Base-by-base conservation (phyloP, 2,113 vertebrate genomes). In the Calypte anna region DNA sequence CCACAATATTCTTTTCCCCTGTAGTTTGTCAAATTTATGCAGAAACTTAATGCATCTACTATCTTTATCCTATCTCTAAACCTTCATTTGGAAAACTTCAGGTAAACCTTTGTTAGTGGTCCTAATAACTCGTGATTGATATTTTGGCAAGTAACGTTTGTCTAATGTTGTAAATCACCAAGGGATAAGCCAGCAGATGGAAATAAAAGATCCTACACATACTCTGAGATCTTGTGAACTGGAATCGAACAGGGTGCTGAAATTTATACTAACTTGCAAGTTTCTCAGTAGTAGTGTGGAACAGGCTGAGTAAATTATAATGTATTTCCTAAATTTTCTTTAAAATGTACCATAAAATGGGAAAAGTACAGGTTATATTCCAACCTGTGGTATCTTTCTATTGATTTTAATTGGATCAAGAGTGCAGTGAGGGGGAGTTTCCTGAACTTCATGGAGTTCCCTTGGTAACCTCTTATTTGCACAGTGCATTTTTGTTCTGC, bases 391-490 rank as follows among this genome's bases (percentile, higher is more conserved):
- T 33, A 53, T 77, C 40, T 53, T 91, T 85, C 23, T 8, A 7
- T 54, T 68, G 62, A 19, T 77, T 86, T 84, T 88, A 77, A 53
- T 74, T 87, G 44, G 62, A 82, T 92, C 43, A 74, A 43, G 51
- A 83, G 33, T 50, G 9, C 33, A 63, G 54, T 0, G 0, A 28
- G 5, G 24, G 14, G 66, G 30, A 75, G 25, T 22, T 80, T 43
- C 31, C 36, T 79, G 62, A 68, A 68, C 36, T 58, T 63, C 12
- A 22, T 27, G 54, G 51, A 73, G 27, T 48, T 89, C 61, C 50
- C 38, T 57, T 78, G 79, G 36, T 61, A n/a, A 57, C 28, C 2
- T 80, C 53, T 78, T 25, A 81, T 48, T 92, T 93, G 27, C 80
- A 63, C 59, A 19, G 27, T 36, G 12, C n/a, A 33, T 5, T 44